A percentile compares a stretch with the other conserved stretches of the same genome.
These are phyloP conservation scores for Chaetodon trifasciatus DNA, from an alignment of 2,797 vertebrate species.

Conservation along the genomic window DNA sequence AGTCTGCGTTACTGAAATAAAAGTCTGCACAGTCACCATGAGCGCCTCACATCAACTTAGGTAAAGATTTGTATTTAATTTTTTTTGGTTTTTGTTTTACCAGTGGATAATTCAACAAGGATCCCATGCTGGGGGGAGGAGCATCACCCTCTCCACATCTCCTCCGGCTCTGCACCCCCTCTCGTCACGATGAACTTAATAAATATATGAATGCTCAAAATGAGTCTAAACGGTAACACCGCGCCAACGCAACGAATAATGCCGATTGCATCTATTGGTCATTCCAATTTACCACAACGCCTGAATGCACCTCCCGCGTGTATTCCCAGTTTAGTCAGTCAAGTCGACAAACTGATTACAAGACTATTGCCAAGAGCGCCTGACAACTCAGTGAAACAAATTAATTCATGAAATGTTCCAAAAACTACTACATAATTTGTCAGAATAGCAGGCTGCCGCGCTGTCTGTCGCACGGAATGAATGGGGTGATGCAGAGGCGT, in stretches of 20 bases:
- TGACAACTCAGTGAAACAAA: neutral
- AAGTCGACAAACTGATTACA: neutral
- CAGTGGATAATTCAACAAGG: constrained; percentile 72
- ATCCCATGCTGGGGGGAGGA: constrained; percentile 65
- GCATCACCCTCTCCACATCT: constrained; percentile 27
- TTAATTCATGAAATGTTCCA: neutral
- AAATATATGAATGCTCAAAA: constrained; percentile 5
- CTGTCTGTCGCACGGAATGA: constrained; percentile 4
- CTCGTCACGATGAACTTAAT: constrained; percentile 1
- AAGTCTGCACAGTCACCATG: neutral
- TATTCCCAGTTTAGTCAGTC: neutral
- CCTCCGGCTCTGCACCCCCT: neutral
- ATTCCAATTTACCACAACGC: neutral
- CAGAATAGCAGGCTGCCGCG: neutral
- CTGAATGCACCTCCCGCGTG: neutral
- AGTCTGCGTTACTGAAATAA: neutral
- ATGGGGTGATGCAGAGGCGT: constrained; percentile 26
- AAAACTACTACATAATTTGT: neutral
- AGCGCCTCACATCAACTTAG: neutral
- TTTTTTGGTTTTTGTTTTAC: constrained; percentile 36
- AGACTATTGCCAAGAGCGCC: neutral
- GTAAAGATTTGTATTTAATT: neutral
- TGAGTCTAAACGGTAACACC: neutral
- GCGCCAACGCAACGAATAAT: neutral
- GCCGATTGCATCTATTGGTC: neutral